These are phyloP conservation scores for Oryzaephilus surinamensis DNA, from an alignment of 1,140 invertebrate species.

Conservation along the genomic window DNA sequence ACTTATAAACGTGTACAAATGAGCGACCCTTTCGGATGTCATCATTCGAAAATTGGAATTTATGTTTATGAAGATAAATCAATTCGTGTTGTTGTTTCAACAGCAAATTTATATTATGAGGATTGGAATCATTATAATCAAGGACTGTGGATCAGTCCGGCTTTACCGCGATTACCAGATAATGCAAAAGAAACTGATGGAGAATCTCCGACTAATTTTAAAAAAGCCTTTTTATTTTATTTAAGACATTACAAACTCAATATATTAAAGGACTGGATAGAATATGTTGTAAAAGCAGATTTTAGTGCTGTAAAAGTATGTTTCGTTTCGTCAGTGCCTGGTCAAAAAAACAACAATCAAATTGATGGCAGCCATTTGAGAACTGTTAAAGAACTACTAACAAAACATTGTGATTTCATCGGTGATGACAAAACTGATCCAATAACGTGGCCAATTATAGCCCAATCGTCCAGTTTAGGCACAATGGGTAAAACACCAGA, in stretches of 20 bases:
- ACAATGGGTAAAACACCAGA: slow-evolving; percentile 60
- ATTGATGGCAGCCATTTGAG: slow-evolving; percentile 58
- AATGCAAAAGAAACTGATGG: slow-evolving; percentile 48
- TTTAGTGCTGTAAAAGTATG: slow-evolving; percentile 70
- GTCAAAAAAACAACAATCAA: slow-evolving; percentile 55
- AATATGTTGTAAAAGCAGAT: slow-evolving; percentile 61
- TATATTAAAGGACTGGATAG: slow-evolving; percentile 60
- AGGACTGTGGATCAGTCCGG: slow-evolving; percentile 83
- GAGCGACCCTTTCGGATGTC: slow-evolving; percentile 71
- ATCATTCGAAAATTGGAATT: slow-evolving; percentile 92
- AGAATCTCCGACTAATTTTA: slow-evolving; percentile 78
- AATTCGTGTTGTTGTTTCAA: slow-evolving; percentile 77
- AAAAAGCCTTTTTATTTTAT: slow-evolving; percentile 74
- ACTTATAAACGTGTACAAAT: slow-evolving; percentile 59
- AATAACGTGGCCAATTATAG: slow-evolving; percentile 57
- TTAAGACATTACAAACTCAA: slow-evolving; percentile 60
- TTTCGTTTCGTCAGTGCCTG: slow-evolving; percentile 75
- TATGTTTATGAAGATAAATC: slow-evolving; percentile 72
- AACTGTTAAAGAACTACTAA: slow-evolving; percentile 52
- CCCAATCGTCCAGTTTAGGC: slow-evolving; percentile 87
- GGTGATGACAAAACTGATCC: slow-evolving; percentile 37
- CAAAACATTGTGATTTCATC: slow-evolving; percentile 43
- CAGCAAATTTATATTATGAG: slow-evolving; percentile 80
- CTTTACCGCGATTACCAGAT: slow-evolving; percentile 50
- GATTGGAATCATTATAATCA: slow-evolving; percentile 94